Percentiles rank a stretch among this genome's conserved stretches.
These are phyloP conservation scores for Corvus cornix DNA, from an alignment of 2,113 vertebrate genomes.

Conservation along the genomic window DNA sequence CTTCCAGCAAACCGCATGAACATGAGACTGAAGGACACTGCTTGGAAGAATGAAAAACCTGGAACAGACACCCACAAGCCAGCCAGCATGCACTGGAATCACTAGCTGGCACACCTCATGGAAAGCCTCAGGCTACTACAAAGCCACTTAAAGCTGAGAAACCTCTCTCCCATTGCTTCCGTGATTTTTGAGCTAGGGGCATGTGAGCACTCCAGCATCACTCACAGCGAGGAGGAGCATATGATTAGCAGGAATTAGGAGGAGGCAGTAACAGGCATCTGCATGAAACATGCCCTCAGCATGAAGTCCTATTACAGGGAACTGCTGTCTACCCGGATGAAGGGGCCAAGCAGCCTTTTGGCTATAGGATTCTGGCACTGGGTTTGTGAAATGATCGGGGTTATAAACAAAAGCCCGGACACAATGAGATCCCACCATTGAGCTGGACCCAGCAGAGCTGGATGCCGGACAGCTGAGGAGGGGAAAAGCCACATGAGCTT, in stretches of 20 bases:
- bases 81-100: not conserved
- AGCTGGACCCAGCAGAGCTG: not conserved
- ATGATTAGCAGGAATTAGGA: conserved; percentile 7
- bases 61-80: not conserved
- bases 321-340: not conserved
- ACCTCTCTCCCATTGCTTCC: not conserved
- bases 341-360: not conserved
- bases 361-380: not conserved
- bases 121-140: not conserved
- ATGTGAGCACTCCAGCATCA: not conserved
- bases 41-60: not conserved
- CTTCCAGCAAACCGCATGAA: not conserved
- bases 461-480: accelerated
- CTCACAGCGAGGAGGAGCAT: not conserved
- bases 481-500: not conserved
- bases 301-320: not conserved
- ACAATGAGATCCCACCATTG: accelerated
- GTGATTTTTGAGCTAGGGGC: not conserved
- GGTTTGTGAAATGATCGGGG: not conserved
- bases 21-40: not conserved
- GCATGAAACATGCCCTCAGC: conserved; percentile 21
- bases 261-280: not conserved
- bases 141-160: not conserved
- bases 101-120: not conserved
- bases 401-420: not conserved